Conservation (phyloP, 2,888 invertebrate genomes). For the Julus scanicus region DNA sequence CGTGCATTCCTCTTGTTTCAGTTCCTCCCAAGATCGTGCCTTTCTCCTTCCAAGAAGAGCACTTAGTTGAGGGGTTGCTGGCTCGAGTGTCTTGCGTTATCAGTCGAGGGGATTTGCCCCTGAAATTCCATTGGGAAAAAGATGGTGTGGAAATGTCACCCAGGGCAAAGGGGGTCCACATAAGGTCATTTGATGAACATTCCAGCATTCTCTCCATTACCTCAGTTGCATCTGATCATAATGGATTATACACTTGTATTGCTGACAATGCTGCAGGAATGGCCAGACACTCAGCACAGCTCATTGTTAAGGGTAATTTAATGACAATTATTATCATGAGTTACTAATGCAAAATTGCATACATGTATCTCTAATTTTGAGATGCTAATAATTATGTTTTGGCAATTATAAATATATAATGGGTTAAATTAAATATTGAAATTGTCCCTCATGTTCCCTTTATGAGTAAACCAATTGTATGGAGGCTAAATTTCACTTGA, state of each 20-base stretch:
- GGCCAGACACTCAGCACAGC: constrained; percentile 60
- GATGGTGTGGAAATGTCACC: constrained; percentile 54
- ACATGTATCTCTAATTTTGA: too few species aligned
- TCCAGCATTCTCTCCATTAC: constrained; percentile 62
- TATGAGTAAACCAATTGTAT: too few species aligned
- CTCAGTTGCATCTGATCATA: constrained; percentile 60
- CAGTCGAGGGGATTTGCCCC: constrained; percentile 59
- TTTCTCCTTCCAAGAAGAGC: constrained; percentile 57
- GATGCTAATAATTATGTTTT: too few species aligned
- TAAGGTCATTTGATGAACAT: constrained; percentile 60
- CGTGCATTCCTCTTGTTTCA: constrained; percentile 56
- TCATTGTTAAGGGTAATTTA: constrained; percentile 61
- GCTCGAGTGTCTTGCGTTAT: constrained; percentile 59
- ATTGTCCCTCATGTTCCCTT: too few species aligned
- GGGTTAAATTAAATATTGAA: too few species aligned
- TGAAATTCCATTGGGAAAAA: constrained; percentile 71
- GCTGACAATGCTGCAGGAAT: constrained; percentile 62
- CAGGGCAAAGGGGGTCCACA: constrained; percentile 59
- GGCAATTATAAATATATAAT: too few species aligned
- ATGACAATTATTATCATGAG: not conserved
- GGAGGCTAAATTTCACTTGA: too few species aligned
- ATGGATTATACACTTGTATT: constrained; percentile 62
- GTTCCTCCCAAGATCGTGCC: constrained; percentile 59
- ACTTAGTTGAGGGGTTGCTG: constrained; percentile 58
- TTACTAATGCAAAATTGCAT: too few species aligned